Percentiles rank a stretch among this genome's conserved stretches.
These are phyloP conservation scores for Cantharis lateralis DNA, from an alignment of 2,888 invertebrate genomes.

Conservation along the genomic window DNA sequence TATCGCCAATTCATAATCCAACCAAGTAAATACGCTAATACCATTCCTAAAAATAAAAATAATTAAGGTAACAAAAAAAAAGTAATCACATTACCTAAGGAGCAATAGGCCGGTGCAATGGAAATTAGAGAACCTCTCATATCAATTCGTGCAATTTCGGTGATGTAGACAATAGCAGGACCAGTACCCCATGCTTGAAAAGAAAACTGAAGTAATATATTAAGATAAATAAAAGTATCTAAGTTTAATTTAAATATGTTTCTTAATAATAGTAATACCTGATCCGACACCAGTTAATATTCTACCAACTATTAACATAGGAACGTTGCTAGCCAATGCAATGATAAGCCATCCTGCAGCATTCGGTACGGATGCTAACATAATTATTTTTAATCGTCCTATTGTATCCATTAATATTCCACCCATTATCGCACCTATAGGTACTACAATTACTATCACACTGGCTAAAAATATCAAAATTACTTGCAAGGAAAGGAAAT, in stretches of 20 bases:
- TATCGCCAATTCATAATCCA: conserved; percentile 59
- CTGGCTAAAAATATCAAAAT: conserved; percentile 54
- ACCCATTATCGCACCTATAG: conserved; percentile 58
- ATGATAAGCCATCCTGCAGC: conserved; percentile 60
- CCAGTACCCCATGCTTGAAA: conserved; percentile 59
- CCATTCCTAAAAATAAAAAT: conserved; percentile 56
- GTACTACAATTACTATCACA: conserved; percentile 59
- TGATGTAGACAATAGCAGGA: conserved; percentile 65
- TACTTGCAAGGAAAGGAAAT: not conserved
- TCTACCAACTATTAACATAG: conserved; percentile 58
- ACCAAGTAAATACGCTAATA: conserved; percentile 60
- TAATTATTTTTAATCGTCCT: conserved; percentile 61
- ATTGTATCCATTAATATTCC: conserved; percentile 61
- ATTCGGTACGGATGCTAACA: conserved; percentile 60
- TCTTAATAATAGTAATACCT: conserved; percentile 42
- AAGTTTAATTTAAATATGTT: not conserved
- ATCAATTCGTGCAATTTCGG: conserved; percentile 63
- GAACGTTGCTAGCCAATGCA: conserved; percentile 56
- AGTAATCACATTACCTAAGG: conserved; percentile 54
- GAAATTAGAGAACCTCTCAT: conserved; percentile 63
- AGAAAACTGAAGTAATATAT: not conserved
- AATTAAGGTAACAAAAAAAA: not conserved
- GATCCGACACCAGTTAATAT: conserved; percentile 60
- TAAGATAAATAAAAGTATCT: not conserved
- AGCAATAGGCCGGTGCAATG: conserved; percentile 61